Evolutionary conservation across 2,797 vertebrate genomes (phyloP).

Genomic region (Aeoliscus strigatus): DNA sequence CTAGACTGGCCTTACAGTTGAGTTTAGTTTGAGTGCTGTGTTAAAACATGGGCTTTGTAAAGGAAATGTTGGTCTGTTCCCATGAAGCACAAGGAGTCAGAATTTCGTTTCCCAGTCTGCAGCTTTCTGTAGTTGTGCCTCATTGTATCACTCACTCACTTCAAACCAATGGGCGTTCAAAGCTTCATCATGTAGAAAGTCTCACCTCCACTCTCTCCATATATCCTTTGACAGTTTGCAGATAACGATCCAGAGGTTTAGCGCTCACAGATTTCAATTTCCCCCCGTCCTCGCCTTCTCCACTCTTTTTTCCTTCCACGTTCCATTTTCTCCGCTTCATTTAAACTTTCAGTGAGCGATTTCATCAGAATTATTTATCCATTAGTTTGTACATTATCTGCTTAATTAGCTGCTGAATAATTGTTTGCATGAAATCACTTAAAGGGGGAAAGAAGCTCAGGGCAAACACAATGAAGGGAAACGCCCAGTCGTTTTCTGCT

Average conservation of each 20-base stretch:
- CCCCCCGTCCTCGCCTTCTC: background rate
- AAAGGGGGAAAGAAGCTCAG: background rate
- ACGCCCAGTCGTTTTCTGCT: background rate
- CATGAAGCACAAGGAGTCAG: no score
- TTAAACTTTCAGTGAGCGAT: background rate
- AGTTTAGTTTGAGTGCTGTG: no score
- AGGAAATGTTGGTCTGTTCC: no score
- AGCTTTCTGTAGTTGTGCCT: constrained; percentile 29
- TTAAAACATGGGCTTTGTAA: no score
- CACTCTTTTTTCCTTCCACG: background rate
- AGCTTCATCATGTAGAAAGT: constrained; percentile 38
- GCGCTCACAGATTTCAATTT: constrained; percentile 11
- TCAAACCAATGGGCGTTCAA: constrained; percentile 34
- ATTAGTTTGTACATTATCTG: background rate
- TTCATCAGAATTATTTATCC: background rate
- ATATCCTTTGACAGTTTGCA: constrained; percentile 13
- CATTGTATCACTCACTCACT: constrained; percentile 28
- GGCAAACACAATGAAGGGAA: constrained; percentile 1
- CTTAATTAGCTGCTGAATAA: background rate
- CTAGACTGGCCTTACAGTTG: no score
- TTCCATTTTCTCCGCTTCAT: background rate
- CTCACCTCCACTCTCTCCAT: constrained; percentile 12
- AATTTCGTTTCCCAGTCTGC: constrained; percentile 37
- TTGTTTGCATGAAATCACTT: background rate
- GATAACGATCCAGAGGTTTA: constrained; percentile 37